phyloP scores from a whole-genome alignment of 2,113 vertebrate genomes.

The Mungos mungo region DNA sequence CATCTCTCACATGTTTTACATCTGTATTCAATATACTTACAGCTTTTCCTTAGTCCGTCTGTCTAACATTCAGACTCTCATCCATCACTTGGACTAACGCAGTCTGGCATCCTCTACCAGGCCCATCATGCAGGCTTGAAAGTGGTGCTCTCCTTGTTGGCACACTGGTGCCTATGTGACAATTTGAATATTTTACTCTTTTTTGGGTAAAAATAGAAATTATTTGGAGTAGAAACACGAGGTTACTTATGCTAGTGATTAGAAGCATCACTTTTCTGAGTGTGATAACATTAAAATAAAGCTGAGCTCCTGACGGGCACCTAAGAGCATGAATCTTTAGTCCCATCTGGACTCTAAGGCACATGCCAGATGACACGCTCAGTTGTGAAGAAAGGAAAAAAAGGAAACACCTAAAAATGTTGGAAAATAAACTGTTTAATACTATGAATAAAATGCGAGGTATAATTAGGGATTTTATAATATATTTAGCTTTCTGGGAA shows the following conservation, averaged over 20 bases:
- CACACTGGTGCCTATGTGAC: not conserved
- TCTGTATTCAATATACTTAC: not conserved
- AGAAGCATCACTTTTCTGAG: not conserved
- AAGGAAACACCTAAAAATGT: not conserved
- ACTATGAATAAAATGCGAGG: not conserved
- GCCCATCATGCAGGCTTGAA: not conserved
- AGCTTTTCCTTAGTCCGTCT: not conserved
- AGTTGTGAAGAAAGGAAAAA: not conserved
- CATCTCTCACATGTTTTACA: not conserved
- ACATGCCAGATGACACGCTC: not conserved
- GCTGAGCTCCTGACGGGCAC: not conserved
- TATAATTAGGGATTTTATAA: not conserved
- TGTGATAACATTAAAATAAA: not conserved
- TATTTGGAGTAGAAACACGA: not conserved
- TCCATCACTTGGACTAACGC: not conserved
- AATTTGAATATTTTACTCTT: not conserved
- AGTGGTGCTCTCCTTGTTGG: not conserved
- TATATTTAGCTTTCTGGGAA: not conserved
- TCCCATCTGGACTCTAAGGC: not conserved
- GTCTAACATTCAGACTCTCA: not conserved
- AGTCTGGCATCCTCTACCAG: not conserved
- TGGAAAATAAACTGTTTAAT: not conserved
- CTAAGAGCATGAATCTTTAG: not conserved
- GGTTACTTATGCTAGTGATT: not conserved
- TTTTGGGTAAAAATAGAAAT: not conserved